Conservation (phyloP, 2,797 vertebrate genomes). For the Parauchenoglanis ngamensis region DNA sequence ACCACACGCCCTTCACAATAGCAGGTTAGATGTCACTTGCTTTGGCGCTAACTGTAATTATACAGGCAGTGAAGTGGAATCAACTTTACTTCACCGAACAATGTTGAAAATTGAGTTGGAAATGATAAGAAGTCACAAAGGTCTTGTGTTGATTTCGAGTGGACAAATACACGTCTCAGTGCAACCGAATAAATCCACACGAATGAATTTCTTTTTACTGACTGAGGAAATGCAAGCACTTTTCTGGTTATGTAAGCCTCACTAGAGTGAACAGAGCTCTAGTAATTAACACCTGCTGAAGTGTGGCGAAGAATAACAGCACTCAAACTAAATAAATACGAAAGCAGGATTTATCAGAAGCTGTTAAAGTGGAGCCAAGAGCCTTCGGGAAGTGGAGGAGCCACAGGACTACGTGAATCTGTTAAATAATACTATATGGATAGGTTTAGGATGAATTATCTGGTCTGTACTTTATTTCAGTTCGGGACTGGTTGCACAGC, state of each 20-base stretch:
- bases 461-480: background rate
- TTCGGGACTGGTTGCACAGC: background rate
- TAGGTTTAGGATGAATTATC: background rate
- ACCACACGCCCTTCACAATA: background rate
- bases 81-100: conserved; percentile 7
- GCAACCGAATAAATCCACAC: conserved; percentile 7
- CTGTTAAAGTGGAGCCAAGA: background rate
- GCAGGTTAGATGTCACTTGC: conserved; percentile 28
- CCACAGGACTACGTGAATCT: background rate
- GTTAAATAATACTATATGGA: background rate
- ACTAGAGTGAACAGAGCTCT: conserved; percentile 6
- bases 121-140: background rate
- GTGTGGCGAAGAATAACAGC: conserved; percentile 34
- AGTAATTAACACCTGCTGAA: conserved; percentile 41
- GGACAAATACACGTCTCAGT: background rate
- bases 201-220: background rate
- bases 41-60: conserved; percentile 21
- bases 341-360: background rate
- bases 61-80: conserved; percentile 9
- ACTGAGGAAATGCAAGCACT: conserved; percentile 15
- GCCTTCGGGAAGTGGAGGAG: background rate
- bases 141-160: background rate
- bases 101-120: background rate
- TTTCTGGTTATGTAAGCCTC: conserved; percentile 33
- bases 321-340: conserved; percentile 25